phyloP scores from a whole-genome alignment of 2,888 invertebrate genomes.

The Ypsolopha scabrella region DNA sequence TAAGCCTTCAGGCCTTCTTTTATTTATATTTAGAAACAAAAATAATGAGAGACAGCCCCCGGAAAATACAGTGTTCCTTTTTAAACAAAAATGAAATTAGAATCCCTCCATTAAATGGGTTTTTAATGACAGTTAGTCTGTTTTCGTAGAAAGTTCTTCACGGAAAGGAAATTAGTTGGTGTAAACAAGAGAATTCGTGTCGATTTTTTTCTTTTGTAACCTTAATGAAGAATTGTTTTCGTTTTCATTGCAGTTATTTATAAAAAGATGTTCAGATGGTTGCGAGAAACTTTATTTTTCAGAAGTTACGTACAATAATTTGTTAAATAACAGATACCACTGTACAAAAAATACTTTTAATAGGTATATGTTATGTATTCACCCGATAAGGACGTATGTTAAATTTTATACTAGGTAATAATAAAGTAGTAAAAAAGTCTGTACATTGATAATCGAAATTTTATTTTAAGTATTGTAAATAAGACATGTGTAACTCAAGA shows the following conservation, averaged over 20 bases:
- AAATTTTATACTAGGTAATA: too few relatives aligned
- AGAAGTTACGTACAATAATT: neutral
- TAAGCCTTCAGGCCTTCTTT: slow-evolving; percentile 47
- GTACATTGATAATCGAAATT: too few relatives aligned
- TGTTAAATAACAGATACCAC: too few relatives aligned
- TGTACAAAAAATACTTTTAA: too few relatives aligned
- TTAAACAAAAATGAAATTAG: neutral
- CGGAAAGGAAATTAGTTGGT: neutral
- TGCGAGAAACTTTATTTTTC: slow-evolving; percentile 4
- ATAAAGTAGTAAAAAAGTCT: too few relatives aligned
- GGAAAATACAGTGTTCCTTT: neutral
- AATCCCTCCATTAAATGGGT: neutral
- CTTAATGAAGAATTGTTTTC: slow-evolving; percentile 5
- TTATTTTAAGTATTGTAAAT: too few relatives aligned
- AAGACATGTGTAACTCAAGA: too few relatives aligned
- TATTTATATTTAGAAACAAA: slow-evolving; percentile 25
- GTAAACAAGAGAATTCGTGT: neutral
- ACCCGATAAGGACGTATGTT: too few relatives aligned
- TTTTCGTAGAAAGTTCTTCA: neutral
- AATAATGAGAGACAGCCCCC: neutral
- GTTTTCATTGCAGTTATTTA: neutral
- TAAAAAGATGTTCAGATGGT: neutral
- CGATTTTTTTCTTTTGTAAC: neutral
- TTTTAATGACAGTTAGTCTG: slow-evolving; percentile 1
- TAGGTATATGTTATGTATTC: too few relatives aligned